Base-by-base conservation (phyloP, 2,113 vertebrate genomes). In the Aptenodytes forsteri region DNA sequence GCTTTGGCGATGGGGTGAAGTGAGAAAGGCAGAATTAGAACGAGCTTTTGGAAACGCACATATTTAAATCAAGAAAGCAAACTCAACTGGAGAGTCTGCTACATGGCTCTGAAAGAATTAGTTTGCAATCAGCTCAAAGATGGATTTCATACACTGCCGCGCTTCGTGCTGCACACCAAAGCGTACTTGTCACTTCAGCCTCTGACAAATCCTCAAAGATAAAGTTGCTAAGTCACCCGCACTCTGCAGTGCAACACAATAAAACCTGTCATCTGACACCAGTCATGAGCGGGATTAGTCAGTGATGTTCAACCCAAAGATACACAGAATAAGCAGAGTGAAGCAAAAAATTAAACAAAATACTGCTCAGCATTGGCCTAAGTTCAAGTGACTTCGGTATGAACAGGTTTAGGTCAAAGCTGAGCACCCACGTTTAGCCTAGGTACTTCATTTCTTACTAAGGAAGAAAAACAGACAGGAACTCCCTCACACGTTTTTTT, bases 151-250 rank as follows among this genome's bases (percentile, higher is more conserved):
- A 61, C 38, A 32, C 2, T 62, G 87, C 70, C 26, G 19, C 3
- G 3, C 55, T 54, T 30, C 2, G 1, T 4, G 9, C 81, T 25
- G 49, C 73, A 83, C 92, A 75, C 56, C 73, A 69, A 59, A 78
- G 49, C 49, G 7, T 5, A 55, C 44, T 72, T 82, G 77, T 85
- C 91, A 64, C 71, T 65, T 61, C 94, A 91, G 83, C 47, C 69
- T 46, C 86, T 82, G 65, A 95, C 83, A 96, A 97, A 97, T 91
- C 91, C 93, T 81, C 58, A 3, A 44, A 92, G 90, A 81, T 83
- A 72, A 89, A 92, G 91, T 69, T 96, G 77, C 89, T 64, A 96
- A 89, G 93, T 97, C 89, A 89, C 77, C 62, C 40, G 3, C 10
- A 11, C 59, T 96, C 86, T 84, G 44, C 65, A 94, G 83, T 36